Base-by-base conservation (phyloP, 2,888 invertebrate genomes). In the Melanostoma mellinum region DNA sequence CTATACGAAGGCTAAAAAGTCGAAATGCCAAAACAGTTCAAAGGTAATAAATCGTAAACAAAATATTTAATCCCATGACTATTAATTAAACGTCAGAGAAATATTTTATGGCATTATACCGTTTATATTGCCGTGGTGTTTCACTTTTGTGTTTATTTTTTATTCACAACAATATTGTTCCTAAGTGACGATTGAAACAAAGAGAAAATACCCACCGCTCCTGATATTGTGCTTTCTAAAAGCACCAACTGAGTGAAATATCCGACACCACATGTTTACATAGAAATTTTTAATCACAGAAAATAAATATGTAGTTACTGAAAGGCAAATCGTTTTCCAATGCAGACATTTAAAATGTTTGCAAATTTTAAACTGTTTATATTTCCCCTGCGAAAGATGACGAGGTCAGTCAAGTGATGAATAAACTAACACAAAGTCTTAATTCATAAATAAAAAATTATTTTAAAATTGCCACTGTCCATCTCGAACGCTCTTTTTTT, bases 381-480 rank as follows among this genome's bases (percentile, higher is more conserved):
- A 55, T 50, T 4, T 50, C 38, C 1, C 0, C 9, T 10, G 52
- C 65, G 65, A 72, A 44, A 9, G 20, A 44, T 60, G 73, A 74
- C 48, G 52, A 65, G 56, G 63, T 55, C 65, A 65, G 33, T 60
- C 52, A 50, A 72, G 35, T 69, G 35, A 32, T 68, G 38, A 55
- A 40, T 65, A 71, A 8, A 56, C 46, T 30, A 46, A 38, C 10
- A 50, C 10, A 10, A 60, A 4, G 6, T 65, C 32, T 52, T 46
- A 53, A 60, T 78, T 53, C 72, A 72, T 72, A 78, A 78, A 73
- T 78, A 73, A 78, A 20, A 20, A 78, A 52, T 35, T 40, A 78
- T 60, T 72, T 53, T 35, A 67, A 50, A 58, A 6, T 35, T 61
- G 63, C 56, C 61, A 35, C 50, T 36, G 52, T 52, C 58, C 46